Conservation (phyloP, 2,797 vertebrate genomes). For the Neoniphon sammara region DNA sequence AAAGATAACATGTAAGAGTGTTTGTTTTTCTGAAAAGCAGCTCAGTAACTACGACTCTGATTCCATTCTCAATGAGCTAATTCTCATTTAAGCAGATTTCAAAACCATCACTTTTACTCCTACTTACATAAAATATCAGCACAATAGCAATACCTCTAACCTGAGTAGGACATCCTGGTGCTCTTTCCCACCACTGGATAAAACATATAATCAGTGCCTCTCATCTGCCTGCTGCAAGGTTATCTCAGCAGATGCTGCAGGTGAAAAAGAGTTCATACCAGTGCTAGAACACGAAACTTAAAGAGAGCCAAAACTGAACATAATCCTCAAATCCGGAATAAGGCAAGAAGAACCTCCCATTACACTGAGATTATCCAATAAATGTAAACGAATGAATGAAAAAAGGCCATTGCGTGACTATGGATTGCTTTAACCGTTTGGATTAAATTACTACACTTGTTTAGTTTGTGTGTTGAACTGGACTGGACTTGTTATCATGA, state of each 20-base stretch:
- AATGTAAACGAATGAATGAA: neutral
- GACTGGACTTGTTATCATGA: slow-evolving; percentile 43
- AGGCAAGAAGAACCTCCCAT: neutral
- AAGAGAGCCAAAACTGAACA: neutral
- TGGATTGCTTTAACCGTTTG: neutral
- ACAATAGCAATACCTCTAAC: no score
- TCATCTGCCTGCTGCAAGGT: neutral
- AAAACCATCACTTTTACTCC: no score
- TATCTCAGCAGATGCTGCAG: neutral
- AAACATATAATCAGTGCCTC: neutral
- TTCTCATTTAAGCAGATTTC: no score
- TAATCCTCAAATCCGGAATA: neutral
- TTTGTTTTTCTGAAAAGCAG: no score
- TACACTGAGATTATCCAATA: neutral
- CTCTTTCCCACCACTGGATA: neutral
- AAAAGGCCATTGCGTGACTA: neutral
- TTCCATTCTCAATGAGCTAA: no score
- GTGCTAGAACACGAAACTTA: neutral
- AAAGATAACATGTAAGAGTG: no score
- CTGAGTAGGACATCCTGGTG: no score
- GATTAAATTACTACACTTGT: slow-evolving; percentile 29
- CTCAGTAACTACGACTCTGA: no score
- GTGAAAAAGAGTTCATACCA: neutral
- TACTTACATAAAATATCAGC: no score
- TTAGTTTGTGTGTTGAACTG: slow-evolving; percentile 32